Evolutionary conservation across 2,888 invertebrate genomes (phyloP).

Genomic region (Pinctada fucata): DNA sequence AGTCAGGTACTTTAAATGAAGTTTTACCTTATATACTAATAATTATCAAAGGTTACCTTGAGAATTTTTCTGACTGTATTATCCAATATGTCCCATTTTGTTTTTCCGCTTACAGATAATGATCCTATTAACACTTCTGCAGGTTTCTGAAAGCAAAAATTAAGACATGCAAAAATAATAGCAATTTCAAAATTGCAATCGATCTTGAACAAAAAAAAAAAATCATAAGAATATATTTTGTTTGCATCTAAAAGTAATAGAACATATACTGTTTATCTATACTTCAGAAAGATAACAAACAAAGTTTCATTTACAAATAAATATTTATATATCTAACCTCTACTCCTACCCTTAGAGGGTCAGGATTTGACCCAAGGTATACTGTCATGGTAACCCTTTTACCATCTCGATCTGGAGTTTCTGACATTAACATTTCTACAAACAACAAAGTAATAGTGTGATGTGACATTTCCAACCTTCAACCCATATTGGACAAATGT

Average conservation of each 20-base stretch:
- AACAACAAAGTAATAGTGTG: constrained; percentile 23
- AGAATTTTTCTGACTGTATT: constrained; percentile 93
- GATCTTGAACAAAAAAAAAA: too few relatives aligned
- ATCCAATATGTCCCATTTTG: constrained; percentile 96
- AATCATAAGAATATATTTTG: too few relatives aligned
- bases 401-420: constrained; percentile 78
- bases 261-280: too few relatives aligned
- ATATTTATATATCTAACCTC: constrained; percentile 26
- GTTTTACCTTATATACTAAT: too few relatives aligned
- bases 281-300: too few relatives aligned
- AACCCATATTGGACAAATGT: too few relatives aligned
- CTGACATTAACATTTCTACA: constrained; percentile 73
- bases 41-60: constrained; percentile 79
- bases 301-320: too few relatives aligned
- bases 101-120: constrained; percentile 93
- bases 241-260: too few relatives aligned
- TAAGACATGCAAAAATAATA: neutral
- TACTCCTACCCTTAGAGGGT: constrained; percentile 62
- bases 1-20: too few relatives aligned
- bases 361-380: constrained; percentile 83
- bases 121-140: constrained; percentile 89
- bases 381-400: constrained; percentile 92
- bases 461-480: neutral
- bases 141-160: constrained; percentile 59
- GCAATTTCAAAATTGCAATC: too few relatives aligned